A percentile compares a stretch with the other conserved stretches of the same genome.
Evolutionary conservation across 2,797 vertebrate species (phyloP).

Genomic region (Tokudaia tokunoshimensis): DNA sequence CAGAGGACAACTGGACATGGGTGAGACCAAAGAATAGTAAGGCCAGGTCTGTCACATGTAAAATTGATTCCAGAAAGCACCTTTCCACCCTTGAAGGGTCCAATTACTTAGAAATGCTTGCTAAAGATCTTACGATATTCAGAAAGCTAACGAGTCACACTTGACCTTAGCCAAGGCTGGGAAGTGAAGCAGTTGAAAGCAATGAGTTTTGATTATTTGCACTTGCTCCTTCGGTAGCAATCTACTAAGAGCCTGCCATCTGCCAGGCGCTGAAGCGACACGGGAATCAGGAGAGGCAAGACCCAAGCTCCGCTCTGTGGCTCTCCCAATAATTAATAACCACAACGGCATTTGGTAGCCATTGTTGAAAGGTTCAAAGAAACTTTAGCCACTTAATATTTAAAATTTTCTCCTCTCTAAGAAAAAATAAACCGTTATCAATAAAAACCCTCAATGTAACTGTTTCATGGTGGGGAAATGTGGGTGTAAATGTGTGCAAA

Average conservation of each 20-base stretch:
- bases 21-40: not conserved
- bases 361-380: not conserved
- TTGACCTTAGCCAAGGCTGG: not conserved
- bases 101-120: slow-evolving; percentile 32
- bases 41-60: not conserved
- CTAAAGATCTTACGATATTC: slow-evolving; percentile 6
- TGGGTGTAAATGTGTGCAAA: not conserved
- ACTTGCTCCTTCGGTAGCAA: not conserved
- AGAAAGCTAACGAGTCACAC: slow-evolving; percentile 21
- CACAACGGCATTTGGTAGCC: not conserved
- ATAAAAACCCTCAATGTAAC: not conserved
- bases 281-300: not conserved
- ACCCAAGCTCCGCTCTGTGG: not conserved
- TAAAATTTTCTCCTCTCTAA: slow-evolving; percentile 33
- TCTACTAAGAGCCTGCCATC: not conserved
- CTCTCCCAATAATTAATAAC: not conserved
- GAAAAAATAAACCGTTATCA: slow-evolving; percentile 9
- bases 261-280: not conserved
- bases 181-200: not conserved
- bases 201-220: not conserved
- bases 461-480: not conserved
- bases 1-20: not conserved
- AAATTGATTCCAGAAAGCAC: slow-evolving; percentile 4
- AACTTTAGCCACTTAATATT: slow-evolving; percentile 3
- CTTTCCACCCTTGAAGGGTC: not conserved